A percentile compares a stretch with the other conserved stretches of the same genome.
These are phyloP conservation scores for Notothenia rossii DNA, from an alignment of 2,113 vertebrate species.

Conservation along the genomic window DNA sequence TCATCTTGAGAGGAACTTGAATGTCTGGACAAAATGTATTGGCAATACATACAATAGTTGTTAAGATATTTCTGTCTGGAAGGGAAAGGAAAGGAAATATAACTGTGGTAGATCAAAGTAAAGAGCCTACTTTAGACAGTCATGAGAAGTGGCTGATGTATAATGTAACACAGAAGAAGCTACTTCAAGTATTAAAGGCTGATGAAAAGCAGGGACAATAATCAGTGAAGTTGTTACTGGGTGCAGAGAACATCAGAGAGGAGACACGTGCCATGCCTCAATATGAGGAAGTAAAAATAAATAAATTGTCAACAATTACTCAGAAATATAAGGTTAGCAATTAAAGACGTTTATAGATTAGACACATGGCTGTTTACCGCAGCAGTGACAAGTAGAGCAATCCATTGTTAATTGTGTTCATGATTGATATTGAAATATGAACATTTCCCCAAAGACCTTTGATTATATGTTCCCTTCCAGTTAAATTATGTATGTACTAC, in stretches of 20 bases:
- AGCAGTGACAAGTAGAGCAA: no score
- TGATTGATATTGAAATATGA: background rate
- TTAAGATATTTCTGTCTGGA: background rate
- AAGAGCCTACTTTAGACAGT: background rate
- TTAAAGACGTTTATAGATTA: background rate
- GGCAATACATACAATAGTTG: background rate
- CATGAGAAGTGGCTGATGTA: background rate
- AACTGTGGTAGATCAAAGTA: no score
- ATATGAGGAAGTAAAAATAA: background rate
- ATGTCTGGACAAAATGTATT: no score
- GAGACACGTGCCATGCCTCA: background rate
- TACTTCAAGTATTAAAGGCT: background rate
- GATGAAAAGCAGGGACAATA: background rate
- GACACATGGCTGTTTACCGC: background rate
- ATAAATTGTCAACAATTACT: background rate
- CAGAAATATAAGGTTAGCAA: background rate
- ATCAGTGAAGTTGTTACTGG: background rate
- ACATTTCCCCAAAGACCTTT: background rate
- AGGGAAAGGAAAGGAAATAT: background rate
- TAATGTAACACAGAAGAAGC: background rate
- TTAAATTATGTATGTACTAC: background rate
- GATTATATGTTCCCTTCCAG: background rate
- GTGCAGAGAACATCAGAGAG: background rate
- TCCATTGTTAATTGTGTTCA: no score
- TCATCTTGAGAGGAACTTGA: background rate